Percentiles rank a stretch among this genome's conserved stretches.
phyloP scores from a whole-genome alignment of 2,888 invertebrate genomes.

The Gandaritis pyraliata region DNA sequence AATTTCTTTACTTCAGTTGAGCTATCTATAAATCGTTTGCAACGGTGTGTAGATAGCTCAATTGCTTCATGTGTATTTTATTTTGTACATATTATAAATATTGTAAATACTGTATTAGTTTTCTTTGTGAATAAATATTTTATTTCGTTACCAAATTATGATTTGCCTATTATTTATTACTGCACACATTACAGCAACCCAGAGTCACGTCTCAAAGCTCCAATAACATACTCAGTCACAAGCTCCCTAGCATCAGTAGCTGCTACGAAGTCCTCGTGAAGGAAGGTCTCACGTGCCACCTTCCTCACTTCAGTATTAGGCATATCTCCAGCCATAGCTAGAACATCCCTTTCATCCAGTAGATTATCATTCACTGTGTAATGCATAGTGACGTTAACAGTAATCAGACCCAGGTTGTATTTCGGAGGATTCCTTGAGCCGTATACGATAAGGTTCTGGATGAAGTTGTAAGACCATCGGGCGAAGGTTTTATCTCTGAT shows the following conservation, averaged over 20 bases:
- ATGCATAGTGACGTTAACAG: conserved; percentile 60
- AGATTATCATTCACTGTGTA: conserved; percentile 60
- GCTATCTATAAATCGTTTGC: too few relatives aligned
- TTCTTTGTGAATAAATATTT: too few relatives aligned
- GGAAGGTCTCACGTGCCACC: conserved; percentile 58
- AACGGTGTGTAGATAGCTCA: too few relatives aligned
- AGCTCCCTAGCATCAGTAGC: conserved; percentile 61
- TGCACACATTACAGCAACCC: conserved; percentile 4
- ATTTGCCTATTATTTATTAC: too few relatives aligned
- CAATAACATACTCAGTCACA: conserved; percentile 62
- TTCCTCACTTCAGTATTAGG: conserved; percentile 57
- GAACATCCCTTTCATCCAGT: conserved; percentile 60
- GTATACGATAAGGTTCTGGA: conserved; percentile 54
- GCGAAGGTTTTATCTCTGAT: conserved; percentile 61
- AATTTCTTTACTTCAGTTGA: too few relatives aligned
- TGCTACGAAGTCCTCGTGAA: conserved; percentile 58
- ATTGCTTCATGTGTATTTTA: too few relatives aligned
- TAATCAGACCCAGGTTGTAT: conserved; percentile 60
- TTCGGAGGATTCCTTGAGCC: conserved; percentile 53
- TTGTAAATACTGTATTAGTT: too few relatives aligned
- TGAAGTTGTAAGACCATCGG: conserved; percentile 57
- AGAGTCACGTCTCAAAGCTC: conserved; percentile 42
- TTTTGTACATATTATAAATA: too few relatives aligned
- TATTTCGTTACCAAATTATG: too few relatives aligned
- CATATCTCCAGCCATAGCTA: conserved; percentile 61